phyloP scores from a whole-genome alignment of 2,113 vertebrate genomes.

The Sminthopsis crassicaudata region DNA sequence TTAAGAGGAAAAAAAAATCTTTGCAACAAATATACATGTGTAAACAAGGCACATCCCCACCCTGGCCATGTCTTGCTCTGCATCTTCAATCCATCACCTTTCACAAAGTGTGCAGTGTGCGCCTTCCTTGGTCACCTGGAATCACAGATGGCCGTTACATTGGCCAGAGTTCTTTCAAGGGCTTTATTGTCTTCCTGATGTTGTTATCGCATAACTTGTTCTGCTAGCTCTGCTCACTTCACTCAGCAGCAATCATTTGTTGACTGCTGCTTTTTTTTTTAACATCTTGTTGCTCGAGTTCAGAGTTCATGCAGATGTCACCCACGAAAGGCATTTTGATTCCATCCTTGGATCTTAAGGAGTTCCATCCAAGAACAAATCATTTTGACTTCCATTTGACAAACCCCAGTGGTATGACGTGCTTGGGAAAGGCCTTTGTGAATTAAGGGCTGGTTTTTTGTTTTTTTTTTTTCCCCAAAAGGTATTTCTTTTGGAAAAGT shows the following conservation, averaged over 20 bases:
- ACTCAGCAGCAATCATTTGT: not conserved
- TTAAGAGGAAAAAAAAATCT: not conserved
- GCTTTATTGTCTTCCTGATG: not conserved
- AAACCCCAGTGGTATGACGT: not conserved
- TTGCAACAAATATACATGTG: not conserved
- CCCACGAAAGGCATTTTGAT: not conserved
- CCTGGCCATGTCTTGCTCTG: not conserved
- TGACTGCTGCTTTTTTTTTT: not conserved
- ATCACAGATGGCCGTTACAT: not conserved
- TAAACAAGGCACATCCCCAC: not conserved
- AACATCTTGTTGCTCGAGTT: not conserved
- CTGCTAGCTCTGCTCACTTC: not conserved
- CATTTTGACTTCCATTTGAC: not conserved
- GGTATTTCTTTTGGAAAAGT: not conserved
- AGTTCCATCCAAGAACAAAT: not conserved
- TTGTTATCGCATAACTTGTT: not conserved
- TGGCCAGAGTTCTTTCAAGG: not conserved
- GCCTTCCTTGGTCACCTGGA: not conserved
- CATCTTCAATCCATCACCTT: not conserved
- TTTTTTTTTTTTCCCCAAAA: not conserved
- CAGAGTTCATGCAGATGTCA: not conserved
- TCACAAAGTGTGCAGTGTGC: not conserved
- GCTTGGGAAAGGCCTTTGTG: not conserved
- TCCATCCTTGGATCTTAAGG: not conserved
- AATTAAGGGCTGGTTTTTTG: not conserved